phyloP scores from a whole-genome alignment of 2,113 vertebrate species.

The Vimba vimba region DNA sequence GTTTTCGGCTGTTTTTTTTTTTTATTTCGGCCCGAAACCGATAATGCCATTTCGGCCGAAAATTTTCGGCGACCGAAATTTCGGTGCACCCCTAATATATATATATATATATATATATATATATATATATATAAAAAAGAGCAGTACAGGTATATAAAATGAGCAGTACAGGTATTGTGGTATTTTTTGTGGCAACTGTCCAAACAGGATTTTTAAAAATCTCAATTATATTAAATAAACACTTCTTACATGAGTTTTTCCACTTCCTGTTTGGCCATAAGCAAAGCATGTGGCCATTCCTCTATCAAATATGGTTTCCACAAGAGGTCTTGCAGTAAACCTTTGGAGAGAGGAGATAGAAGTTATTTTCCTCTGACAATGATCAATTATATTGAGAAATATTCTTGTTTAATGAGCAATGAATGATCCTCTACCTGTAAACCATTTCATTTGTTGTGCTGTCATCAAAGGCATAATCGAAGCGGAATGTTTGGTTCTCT shows the following conservation, averaged over 20 bases:
- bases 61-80: too few species aligned
- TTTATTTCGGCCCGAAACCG: too few species aligned
- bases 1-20: too few species aligned
- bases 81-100: too few species aligned
- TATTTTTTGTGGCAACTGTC: background rate
- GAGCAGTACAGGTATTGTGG: background rate
- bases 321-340: constrained; percentile 95
- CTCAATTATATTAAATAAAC: background rate
- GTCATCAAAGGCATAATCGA: constrained; percentile 98
- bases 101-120: too few species aligned
- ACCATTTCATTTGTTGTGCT: constrained; percentile 96
- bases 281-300: constrained; percentile 99
- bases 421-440: constrained; percentile 82
- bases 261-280: constrained; percentile 97
- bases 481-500: constrained; percentile 99
- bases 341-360: constrained; percentile 68
- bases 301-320: constrained; percentile 97
- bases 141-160: background rate
- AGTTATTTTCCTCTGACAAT: background rate
- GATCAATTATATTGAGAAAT: background rate
- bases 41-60: too few species aligned
- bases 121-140: background rate
- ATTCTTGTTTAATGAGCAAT: background rate
- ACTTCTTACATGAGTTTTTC: constrained; percentile 94
- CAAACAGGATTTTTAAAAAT: background rate